These are phyloP conservation scores for Porites australiensis DNA, from an alignment of 64 coral and sea anemone species.

Conservation along the genomic window DNA sequence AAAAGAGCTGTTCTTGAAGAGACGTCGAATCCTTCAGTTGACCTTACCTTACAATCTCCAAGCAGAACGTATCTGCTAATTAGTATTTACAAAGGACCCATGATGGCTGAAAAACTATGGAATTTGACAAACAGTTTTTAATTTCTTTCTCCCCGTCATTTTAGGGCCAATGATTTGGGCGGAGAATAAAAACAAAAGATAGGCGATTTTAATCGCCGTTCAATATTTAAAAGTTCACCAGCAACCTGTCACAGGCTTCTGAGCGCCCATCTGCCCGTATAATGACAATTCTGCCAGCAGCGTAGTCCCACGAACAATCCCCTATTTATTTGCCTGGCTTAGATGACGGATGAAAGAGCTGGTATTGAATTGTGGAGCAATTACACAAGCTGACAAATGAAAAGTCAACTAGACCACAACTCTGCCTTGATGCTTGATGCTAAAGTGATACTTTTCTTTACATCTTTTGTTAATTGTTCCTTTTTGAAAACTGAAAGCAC, in stretches of 20 bases:
- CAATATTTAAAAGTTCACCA: conserved; percentile 53
- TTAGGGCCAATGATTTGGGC: conserved; percentile 12
- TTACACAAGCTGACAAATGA: neutral
- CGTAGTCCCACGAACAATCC: conserved; percentile 10
- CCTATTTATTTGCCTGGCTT: neutral
- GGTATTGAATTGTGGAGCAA: conserved; percentile 22
- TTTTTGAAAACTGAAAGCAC: conserved; percentile 8
- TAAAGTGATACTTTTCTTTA: conserved; percentile 4
- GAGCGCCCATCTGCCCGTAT: conserved; percentile 24
- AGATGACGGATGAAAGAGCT: neutral
- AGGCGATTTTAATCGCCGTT: conserved; percentile 53
- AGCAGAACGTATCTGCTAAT: conserved; percentile 3
- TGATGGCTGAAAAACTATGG: neutral
- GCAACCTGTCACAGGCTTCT: conserved; percentile 38
- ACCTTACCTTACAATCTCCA: neutral
- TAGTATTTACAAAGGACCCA: neutral
- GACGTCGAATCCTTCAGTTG: neutral
- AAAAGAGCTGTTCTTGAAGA: neutral
- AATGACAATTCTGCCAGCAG: conserved; percentile 8
- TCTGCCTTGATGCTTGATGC: neutral
- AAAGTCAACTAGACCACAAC: neutral
- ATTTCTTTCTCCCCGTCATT: conserved; percentile 4
- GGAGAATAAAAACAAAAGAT: conserved; percentile 53
- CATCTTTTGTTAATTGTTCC: neutral
- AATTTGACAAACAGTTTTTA: conserved; percentile 35